Evolutionary conservation across 1,140 invertebrate species (phyloP).

Genomic region (Pentalonia nigronervosa): DNA sequence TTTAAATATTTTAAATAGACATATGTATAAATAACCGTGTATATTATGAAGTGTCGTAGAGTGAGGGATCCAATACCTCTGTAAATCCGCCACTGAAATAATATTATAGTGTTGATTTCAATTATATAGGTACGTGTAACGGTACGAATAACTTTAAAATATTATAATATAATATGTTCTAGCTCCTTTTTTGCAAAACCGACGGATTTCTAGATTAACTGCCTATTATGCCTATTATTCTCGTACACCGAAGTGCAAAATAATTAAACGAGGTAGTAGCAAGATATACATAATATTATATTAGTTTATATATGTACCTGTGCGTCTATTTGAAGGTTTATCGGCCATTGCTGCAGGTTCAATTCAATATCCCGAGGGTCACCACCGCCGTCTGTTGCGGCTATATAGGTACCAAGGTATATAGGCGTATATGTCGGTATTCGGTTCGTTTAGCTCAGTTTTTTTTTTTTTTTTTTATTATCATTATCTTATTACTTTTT

Average conservation of each 20-base stretch:
- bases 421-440: slow-evolving; percentile 10
- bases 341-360: slow-evolving; percentile 40
- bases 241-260: neutral
- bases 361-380: slow-evolving; percentile 30
- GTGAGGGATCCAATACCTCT: too few relatives aligned
- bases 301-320: too few relatives aligned
- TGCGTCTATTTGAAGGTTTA: slow-evolving; percentile 43
- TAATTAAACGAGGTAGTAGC: neutral
- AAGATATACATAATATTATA: neutral
- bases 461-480: neutral
- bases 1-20: too few relatives aligned
- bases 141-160: too few relatives aligned
- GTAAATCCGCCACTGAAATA: too few relatives aligned
- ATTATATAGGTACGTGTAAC: too few relatives aligned
- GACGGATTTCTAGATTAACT: neutral
- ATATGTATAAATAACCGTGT: too few relatives aligned
- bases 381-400: neutral
- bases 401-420: neutral
- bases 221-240: neutral
- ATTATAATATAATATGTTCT: too few relatives aligned
- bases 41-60: too few relatives aligned
- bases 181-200: too few relatives aligned
- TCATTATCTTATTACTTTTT: slow-evolving; percentile 13
- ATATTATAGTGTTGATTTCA: too few relatives aligned
- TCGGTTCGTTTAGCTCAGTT: slow-evolving; percentile 22